Percentiles rank a stretch among this genome's conserved stretches.
These are phyloP conservation scores for Idris sp. DNA, from an alignment of 1,140 invertebrate species.

Conservation along the genomic window DNA sequence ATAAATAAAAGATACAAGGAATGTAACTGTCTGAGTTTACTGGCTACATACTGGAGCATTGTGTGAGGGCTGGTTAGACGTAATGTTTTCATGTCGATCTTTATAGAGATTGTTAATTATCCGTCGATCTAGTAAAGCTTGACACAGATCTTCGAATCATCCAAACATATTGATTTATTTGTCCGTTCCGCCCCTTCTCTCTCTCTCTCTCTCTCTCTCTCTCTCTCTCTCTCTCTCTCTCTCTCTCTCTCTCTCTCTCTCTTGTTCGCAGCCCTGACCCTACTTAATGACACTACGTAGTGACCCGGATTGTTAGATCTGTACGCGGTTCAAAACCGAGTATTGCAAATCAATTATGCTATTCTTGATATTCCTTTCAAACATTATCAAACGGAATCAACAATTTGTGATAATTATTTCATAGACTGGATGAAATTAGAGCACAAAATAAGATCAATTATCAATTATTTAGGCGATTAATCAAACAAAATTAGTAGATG, in stretches of 20 bases:
- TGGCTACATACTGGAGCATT: too few species aligned
- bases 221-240: constrained; percentile 56
- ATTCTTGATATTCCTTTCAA: constrained; percentile 32
- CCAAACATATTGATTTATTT: constrained; percentile 65
- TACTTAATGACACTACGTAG: constrained; percentile 61
- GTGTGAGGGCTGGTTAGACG: background rate
- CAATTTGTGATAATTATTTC: constrained; percentile 3
- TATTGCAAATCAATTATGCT: constrained; percentile 56
- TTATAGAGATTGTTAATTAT: constrained; percentile 60
- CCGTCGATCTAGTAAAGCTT: constrained; percentile 52
- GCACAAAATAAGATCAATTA: too few species aligned
- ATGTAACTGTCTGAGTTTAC: too few species aligned
- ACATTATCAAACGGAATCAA: constrained; percentile 27
- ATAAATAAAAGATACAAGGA: too few species aligned
- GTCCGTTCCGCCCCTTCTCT: constrained; percentile 53
- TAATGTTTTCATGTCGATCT: constrained; percentile 28
- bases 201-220: constrained; percentile 56
- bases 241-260: constrained; percentile 52
- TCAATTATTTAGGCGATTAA: too few species aligned
- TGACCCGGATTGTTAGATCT: constrained; percentile 61
- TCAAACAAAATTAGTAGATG: too few species aligned
- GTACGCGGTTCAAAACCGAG: constrained; percentile 41
- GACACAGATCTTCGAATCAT: constrained; percentile 62
- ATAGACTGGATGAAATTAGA: too few species aligned
- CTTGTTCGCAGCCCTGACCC: constrained; percentile 60